Base-by-base conservation (phyloP, 2,888 invertebrate genomes). In the Caenorhabditis doughertyi region DNA sequence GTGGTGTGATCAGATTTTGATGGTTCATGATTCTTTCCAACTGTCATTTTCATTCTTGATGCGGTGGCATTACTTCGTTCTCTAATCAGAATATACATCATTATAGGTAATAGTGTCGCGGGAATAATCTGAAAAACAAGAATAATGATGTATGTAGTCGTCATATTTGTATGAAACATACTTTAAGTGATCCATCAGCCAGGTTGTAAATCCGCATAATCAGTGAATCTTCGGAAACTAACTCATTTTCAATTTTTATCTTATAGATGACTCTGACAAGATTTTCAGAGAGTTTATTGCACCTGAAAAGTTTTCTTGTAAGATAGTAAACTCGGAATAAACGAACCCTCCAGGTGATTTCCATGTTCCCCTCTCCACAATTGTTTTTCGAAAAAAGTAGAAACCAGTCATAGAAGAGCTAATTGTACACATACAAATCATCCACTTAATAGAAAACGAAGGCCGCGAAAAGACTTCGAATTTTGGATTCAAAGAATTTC, bases 401-500 rank as follows among this genome's bases (percentile, higher is more conserved):
- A 58, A 58, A 21, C 11, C 13, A 1, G 58, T 39, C 58, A 58
- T 58, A 2, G 8, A 16, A 58, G 23, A 39, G 23, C 58, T 58
- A 11, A 58, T 23, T 9, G 25, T 35, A 42, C 39, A 21, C 0
- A 23, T n/a, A 7, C 21, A 2, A 1, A 39, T 11, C 58, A 58
- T 58, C 8, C 39, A 29, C n/a, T 58, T 58, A 9, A 58, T 5
- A 11, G 21, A 18, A 4, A 39, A 35, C 39, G 18, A 18, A 13
- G 58, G 39, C 16, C 25, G 39, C 9, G 58, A 58, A 5, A 58
- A 23, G 13, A 21, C 16, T 16, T 35, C 39, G 2, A 58, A 39
- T 23, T 42, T 39, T 2, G 58, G 58, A 29, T 58, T 58, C 39
- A 58, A 21, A 21, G 35, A 18, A 23, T 35, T 58, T 58, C 39